A percentile compares a stretch with the other conserved stretches of the same genome.
These are phyloP conservation scores for Porites rus DNA, from an alignment of 92 coral and sea anemone genomes.

Conservation along the genomic window DNA sequence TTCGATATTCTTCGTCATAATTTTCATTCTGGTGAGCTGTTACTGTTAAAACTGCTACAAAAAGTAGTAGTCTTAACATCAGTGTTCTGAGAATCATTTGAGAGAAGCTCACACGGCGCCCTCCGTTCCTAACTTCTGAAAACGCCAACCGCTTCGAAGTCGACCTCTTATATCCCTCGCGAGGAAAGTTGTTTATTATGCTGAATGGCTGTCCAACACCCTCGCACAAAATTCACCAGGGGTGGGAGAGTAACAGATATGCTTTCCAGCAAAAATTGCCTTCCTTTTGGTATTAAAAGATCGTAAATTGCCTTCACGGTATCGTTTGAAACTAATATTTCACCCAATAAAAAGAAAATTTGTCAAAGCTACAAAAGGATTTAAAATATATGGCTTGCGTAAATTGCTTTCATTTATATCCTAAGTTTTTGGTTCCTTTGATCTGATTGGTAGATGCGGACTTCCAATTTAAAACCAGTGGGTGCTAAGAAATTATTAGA, in stretches of 20 bases:
- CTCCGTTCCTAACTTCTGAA: slow-evolving; percentile 28
- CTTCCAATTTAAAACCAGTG: not conserved
- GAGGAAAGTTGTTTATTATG: slow-evolving; percentile 21
- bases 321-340: not conserved
- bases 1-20: slow-evolving; percentile 4
- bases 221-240: not conserved
- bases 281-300: not conserved
- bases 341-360: not conserved
- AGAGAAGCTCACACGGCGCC: not conserved
- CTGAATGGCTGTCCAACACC: slow-evolving; percentile 21
- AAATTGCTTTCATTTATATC: not conserved
- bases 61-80: slow-evolving; percentile 15
- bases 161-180: not conserved
- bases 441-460: slow-evolving; percentile 1
- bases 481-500: not conserved
- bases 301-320: not conserved
- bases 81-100: slow-evolving; percentile 47
- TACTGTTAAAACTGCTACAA: slow-evolving; percentile 20
- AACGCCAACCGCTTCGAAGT: not conserved
- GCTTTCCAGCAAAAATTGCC: not conserved
- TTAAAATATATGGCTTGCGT: not conserved
- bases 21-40: slow-evolving; percentile 35
- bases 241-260: slow-evolving; percentile 6
- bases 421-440: not conserved
- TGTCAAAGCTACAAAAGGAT: not conserved